phyloP scores from a whole-genome alignment of 2,113 vertebrate genomes.

The Aythya baeri region DNA sequence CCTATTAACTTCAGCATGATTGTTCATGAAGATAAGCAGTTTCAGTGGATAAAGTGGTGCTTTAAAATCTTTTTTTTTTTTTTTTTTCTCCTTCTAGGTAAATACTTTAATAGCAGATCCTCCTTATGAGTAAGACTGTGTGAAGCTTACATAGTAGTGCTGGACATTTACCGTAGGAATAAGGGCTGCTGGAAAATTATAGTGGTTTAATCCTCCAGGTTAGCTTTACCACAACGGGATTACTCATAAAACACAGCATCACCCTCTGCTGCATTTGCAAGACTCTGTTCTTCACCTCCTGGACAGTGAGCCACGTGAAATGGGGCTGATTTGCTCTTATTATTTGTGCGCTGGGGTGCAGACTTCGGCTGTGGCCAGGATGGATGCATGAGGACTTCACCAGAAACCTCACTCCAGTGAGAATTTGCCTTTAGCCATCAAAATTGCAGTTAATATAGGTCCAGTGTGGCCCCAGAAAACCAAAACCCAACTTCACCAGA shows the following conservation, averaged over 20 bases:
- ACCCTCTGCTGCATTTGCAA: not conserved
- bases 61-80: not conserved
- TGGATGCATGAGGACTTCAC: not conserved
- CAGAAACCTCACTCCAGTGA: not conserved
- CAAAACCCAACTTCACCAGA: not conserved
- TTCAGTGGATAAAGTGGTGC: not conserved
- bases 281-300: not conserved
- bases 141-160: not conserved
- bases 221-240: not conserved
- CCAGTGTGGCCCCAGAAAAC: not conserved
- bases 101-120: not conserved
- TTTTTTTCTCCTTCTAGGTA: not conserved
- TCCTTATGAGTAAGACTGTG: not conserved
- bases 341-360: not conserved
- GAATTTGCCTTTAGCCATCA: not conserved
- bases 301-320: not conserved
- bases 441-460: not conserved
- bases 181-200: not conserved
- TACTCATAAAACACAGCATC: not conserved
- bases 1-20: slow-evolving; percentile 35
- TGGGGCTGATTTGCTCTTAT: not conserved
- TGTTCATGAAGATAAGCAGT: slow-evolving; percentile 24
- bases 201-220: not conserved
- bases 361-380: not conserved
- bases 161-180: not conserved